Percentiles rank a stretch among this genome's conserved stretches.
phyloP scores from a whole-genome alignment of 2,113 vertebrate genomes.

The Dendrocopos noguchii region DNA sequence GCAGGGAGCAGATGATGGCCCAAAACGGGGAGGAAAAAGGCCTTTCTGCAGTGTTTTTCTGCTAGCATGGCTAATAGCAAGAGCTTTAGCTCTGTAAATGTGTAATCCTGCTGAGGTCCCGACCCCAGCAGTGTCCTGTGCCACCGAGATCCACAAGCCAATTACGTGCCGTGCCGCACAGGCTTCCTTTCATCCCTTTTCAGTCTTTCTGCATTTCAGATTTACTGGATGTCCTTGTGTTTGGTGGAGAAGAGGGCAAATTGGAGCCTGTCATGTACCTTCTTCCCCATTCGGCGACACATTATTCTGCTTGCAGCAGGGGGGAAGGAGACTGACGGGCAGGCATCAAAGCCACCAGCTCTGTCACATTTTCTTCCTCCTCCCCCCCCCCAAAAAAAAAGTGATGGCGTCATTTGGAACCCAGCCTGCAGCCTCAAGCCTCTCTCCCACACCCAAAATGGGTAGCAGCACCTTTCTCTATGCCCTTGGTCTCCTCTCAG shows the following conservation, averaged over 20 bases:
- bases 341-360: slow-evolving; percentile 37
- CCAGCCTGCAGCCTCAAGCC: not conserved
- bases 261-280: slow-evolving; percentile 42
- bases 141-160: not conserved
- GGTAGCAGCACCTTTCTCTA: not conserved
- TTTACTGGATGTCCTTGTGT: slow-evolving; percentile 56
- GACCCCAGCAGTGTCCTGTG: slow-evolving; percentile 31
- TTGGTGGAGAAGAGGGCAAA: slow-evolving; percentile 64
- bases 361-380: slow-evolving; percentile 44
- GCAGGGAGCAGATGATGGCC: rapidly evolving
- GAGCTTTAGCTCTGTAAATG: not conserved
- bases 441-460: not conserved
- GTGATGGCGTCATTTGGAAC: not conserved
- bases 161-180: not conserved
- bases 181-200: slow-evolving; percentile 47
- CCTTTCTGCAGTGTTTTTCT: not conserved
- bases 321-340: slow-evolving; percentile 37
- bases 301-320: slow-evolving; percentile 49
- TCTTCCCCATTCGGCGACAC: slow-evolving; percentile 37
- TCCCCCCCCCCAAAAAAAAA: not conserved
- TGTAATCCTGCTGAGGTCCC: slow-evolving; percentile 25
- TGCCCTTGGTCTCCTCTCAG: not conserved
- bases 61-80: not conserved
- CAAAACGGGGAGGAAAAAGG: not conserved
- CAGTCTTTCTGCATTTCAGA: slow-evolving; percentile 24